These are phyloP conservation scores for Heliconius hewitsoni DNA, from an alignment of 1,140 invertebrate species.

Conservation along the genomic window DNA sequence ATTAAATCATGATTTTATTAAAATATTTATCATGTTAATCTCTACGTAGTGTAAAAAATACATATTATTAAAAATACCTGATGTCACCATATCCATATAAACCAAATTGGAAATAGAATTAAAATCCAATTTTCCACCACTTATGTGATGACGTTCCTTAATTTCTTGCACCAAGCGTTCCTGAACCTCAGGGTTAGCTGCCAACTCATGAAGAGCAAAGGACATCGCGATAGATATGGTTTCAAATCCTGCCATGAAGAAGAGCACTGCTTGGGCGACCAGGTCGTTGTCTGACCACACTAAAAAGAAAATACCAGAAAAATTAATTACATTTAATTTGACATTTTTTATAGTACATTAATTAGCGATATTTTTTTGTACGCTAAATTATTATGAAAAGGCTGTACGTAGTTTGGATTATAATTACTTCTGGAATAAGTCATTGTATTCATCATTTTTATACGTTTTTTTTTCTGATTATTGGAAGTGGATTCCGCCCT, in stretches of 20 bases:
- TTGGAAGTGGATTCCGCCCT: too few relatives aligned
- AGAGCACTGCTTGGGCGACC: constrained; percentile 59
- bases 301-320: constrained; percentile 18
- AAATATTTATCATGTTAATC: too few relatives aligned
- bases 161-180: constrained; percentile 65
- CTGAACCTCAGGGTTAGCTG: constrained; percentile 83
- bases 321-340: too few relatives aligned
- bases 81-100: constrained; percentile 66
- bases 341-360: too few relatives aligned
- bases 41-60: too few relatives aligned
- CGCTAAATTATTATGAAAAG: too few relatives aligned
- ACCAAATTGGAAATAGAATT: constrained; percentile 51
- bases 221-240: constrained; percentile 83
- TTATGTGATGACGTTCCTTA: constrained; percentile 45
- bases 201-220: constrained; percentile 82
- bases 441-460: too few relatives aligned
- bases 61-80: constrained; percentile 44
- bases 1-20: too few relatives aligned
- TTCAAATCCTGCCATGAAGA: constrained; percentile 84
- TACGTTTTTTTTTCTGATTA: too few relatives aligned
- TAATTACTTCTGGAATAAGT: too few relatives aligned
- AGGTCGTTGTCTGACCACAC: constrained; percentile 56
- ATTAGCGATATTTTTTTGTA: too few relatives aligned
- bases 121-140: constrained; percentile 52
- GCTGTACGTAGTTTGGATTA: too few relatives aligned